phyloP scores from a whole-genome alignment of 1,140 invertebrate genomes.

The Ips typographus region DNA sequence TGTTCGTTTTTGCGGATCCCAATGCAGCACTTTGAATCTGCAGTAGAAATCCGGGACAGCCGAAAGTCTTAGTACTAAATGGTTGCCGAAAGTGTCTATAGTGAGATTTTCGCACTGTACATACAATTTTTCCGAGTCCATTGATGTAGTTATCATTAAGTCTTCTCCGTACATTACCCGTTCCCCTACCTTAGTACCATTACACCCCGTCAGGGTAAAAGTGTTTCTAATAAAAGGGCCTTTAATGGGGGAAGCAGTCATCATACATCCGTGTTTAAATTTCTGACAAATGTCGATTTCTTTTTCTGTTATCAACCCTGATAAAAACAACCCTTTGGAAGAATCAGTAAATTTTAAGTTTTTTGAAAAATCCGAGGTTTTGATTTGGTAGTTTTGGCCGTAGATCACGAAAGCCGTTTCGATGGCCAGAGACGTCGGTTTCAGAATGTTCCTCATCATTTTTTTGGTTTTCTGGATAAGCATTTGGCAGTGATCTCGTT shows the following conservation, averaged over 20 bases:
- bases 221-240: slow-evolving; percentile 45
- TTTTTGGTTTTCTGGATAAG: slow-evolving; percentile 46
- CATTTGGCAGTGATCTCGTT: slow-evolving; percentile 45
- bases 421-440: slow-evolving; percentile 37
- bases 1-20: slow-evolving; percentile 40
- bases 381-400: slow-evolving; percentile 45
- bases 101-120: slow-evolving; percentile 46
- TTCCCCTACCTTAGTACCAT: slow-evolving; percentile 36
- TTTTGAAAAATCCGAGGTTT: slow-evolving; percentile 39
- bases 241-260: slow-evolving; percentile 42
- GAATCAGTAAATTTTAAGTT: slow-evolving; percentile 28
- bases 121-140: slow-evolving; percentile 43
- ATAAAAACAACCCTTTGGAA: slow-evolving; percentile 43
- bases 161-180: slow-evolving; percentile 46
- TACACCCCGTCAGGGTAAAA: slow-evolving; percentile 42
- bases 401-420: slow-evolving; percentile 39
- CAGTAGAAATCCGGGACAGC: slow-evolving; percentile 46
- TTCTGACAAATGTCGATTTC: slow-evolving; percentile 46
- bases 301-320: slow-evolving; percentile 46
- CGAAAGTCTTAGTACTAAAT: slow-evolving; percentile 37
- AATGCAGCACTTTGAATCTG: slow-evolving; percentile 47
- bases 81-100: slow-evolving; percentile 35
- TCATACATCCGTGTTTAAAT: slow-evolving; percentile 46
- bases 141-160: slow-evolving; percentile 39
- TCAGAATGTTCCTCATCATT: slow-evolving; percentile 47